Conservation (phyloP, 2,797 vertebrate species). For the Falco concolor region DNA sequence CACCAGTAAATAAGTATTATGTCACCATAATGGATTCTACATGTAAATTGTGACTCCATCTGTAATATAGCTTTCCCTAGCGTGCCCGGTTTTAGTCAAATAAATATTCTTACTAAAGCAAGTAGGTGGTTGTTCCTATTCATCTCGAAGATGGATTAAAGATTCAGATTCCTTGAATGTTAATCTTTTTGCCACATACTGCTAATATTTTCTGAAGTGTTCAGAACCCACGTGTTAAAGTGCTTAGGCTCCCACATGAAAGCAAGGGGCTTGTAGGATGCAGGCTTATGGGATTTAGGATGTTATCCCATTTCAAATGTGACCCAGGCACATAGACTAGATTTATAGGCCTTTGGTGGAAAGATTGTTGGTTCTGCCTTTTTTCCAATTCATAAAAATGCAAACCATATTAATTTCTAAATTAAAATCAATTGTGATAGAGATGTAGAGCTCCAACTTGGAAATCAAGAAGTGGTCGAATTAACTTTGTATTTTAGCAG, state of each 20-base stretch:
- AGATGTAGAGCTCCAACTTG: neutral
- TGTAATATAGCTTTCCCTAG: neutral
- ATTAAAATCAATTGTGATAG: neutral
- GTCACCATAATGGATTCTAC: neutral
- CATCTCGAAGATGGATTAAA: neutral
- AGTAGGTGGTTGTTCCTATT: neutral
- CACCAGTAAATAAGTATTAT: slow-evolving; percentile 24
- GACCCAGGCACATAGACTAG: neutral
- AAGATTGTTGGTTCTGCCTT: neutral
- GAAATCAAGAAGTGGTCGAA: neutral
- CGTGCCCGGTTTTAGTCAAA: neutral
- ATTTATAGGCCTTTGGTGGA: neutral
- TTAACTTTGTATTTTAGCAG: neutral
- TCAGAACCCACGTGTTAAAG: neutral
- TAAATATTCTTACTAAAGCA: neutral
- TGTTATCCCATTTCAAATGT: neutral
- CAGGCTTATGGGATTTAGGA: neutral
- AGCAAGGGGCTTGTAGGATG: neutral
- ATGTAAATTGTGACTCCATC: neutral
- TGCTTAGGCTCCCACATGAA: neutral
- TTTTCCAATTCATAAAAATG: neutral
- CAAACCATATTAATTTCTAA: neutral
- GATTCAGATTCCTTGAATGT: neutral
- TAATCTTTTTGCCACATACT: neutral
- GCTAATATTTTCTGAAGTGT: neutral